Conservation (phyloP, 2,113 vertebrate species). For the Dipodomys spectabilis region DNA sequence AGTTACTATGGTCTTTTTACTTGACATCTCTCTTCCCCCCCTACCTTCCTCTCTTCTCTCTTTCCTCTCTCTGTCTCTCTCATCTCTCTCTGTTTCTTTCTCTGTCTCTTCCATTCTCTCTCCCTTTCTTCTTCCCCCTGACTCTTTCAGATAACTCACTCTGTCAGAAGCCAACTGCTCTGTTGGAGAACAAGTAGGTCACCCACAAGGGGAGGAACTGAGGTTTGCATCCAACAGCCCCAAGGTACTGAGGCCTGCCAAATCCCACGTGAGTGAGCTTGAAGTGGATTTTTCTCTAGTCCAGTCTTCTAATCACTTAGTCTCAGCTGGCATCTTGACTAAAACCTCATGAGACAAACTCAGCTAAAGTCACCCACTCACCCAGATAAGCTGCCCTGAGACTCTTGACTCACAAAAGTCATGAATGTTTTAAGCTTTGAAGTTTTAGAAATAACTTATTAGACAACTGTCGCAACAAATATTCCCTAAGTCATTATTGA, state of each 20-base stretch:
- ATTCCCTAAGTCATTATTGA: not conserved
- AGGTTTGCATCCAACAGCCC: not conserved
- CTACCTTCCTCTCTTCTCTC: too few relatives aligned
- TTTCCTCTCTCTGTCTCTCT: too few relatives aligned
- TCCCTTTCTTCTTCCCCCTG: not conserved
- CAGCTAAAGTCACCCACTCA: not conserved
- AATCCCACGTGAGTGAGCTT: not conserved
- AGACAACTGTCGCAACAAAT: constrained; percentile 45
- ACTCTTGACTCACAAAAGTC: constrained; percentile 6
- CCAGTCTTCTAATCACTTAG: not conserved
- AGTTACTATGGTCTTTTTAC: not conserved
- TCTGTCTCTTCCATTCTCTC: not conserved
- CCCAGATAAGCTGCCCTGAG: not conserved
- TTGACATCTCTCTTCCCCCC: not conserved
- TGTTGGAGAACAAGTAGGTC: not conserved
- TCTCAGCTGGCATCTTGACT: not conserved
- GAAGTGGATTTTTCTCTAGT: not conserved
- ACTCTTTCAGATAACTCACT: not conserved
- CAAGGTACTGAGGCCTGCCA: not conserved
- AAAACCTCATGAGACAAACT: not conserved
- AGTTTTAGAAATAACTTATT: constrained; percentile 35
- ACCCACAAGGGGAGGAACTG: not conserved
- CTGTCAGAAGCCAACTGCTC: not conserved
- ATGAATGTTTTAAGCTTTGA: constrained; percentile 1
- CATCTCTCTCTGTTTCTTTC: too few relatives aligned